Base-by-base conservation (phyloP, 1,140 invertebrate species). In the Hylaeus anthracinus region DNA sequence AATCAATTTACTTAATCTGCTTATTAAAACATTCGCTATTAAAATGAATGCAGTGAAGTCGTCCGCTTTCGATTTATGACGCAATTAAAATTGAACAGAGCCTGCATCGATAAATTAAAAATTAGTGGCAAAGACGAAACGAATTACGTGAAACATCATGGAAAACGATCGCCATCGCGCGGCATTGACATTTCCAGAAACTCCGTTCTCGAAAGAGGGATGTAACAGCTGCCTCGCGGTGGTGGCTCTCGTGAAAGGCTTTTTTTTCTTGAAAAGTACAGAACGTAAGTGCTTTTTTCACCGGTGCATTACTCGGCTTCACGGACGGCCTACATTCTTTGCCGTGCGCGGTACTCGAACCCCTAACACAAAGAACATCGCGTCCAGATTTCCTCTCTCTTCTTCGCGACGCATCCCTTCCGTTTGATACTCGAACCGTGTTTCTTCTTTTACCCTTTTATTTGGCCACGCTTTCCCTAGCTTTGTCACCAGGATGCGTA, bases 251-350 rank as follows among this genome's bases (percentile, higher is more conserved):
- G 75, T 74, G 79, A 86, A 86, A 86, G 64, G 72, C 41, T 60
- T 51, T 70, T 79, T 79, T 64, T 45, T 45, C 45, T 41, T 43
- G 55, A 61, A 69, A 69, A 66, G 75, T 48, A 72, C 58, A 45
- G 2, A 4, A 53, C 15, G 69, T 83, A 83, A 83, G 82, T 83
- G 82, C 78, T 83, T 83, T 82, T 82, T 83, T 60, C 79, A 79
- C 15, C 60, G 60, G 41, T 72, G 72, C 86, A 79, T 87, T 87
- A 87, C 82, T 84, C 58, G 56, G 48, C 60, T 60, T 41, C 72
- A 72, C 43, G 53, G 75, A 75, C 86, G 86, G 81, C 82, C 86
- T 75, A 87, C 72, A 87, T 87, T 82, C 79, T 74, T 78, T 72
- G 55, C 60, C 15, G 10, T 39, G 10, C 26, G 12, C 58, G 12